Conservation (phyloP, 2,797 vertebrate genomes). For the Hapalemur alaotrensis region DNA sequence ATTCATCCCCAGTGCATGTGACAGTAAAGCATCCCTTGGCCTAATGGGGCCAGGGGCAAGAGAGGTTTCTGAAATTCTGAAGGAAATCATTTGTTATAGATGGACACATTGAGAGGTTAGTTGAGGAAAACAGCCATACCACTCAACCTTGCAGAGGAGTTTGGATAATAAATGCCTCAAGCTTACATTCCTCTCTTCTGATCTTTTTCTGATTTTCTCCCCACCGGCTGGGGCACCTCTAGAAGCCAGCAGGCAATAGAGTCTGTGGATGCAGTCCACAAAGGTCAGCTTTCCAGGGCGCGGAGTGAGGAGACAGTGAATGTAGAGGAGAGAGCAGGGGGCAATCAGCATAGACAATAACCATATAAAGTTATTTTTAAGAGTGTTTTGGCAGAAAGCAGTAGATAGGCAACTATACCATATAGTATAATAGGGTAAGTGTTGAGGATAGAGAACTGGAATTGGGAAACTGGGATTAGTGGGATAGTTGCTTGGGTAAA, state of each 20-base stretch:
- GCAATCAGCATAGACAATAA: background rate
- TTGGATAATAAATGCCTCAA: background rate
- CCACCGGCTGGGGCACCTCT: background rate
- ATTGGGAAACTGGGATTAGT: background rate
- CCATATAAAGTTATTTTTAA: background rate
- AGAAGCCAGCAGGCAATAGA: background rate
- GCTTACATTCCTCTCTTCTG: background rate
- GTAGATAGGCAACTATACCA: background rate
- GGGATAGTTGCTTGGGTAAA: background rate
- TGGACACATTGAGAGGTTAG: background rate
- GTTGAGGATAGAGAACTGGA: background rate
- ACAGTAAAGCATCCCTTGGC: background rate
- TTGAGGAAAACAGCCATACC: background rate
- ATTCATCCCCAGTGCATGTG: background rate
- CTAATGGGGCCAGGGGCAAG: background rate
- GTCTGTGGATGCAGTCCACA: background rate
- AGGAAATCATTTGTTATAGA: background rate
- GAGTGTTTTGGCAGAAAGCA: background rate
- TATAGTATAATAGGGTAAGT: background rate
- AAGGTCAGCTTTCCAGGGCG: background rate
- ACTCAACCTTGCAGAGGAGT: background rate
- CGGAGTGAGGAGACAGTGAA: fast-evolving
- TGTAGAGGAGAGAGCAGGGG: background rate
- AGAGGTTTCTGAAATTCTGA: background rate
- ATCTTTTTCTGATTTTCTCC: background rate